A percentile compares a stretch with the other conserved stretches of the same genome.
These are phyloP conservation scores for Asobara japonica DNA, from an alignment of 1,140 invertebrate species.

Conservation along the genomic window DNA sequence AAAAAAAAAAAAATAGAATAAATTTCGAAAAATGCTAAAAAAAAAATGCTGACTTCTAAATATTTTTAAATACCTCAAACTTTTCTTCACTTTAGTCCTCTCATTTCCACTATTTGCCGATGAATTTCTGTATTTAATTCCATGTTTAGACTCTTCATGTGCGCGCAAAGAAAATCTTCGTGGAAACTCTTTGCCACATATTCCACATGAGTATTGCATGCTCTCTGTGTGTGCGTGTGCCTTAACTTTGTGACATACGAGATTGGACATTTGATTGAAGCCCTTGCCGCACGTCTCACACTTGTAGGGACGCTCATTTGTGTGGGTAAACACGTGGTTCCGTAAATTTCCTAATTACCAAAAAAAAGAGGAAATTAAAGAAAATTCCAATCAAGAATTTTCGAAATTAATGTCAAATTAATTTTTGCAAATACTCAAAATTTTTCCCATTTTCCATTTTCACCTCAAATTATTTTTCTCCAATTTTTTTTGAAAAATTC, in stretches of 20 bases:
- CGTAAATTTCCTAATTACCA: slow-evolving; percentile 71
- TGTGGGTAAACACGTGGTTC: slow-evolving; percentile 80
- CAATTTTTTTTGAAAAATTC: not conserved
- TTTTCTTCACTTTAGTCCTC: slow-evolving; percentile 45
- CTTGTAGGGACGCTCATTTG: slow-evolving; percentile 82
- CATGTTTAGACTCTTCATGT: slow-evolving; percentile 71
- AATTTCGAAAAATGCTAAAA: too few relatives aligned
- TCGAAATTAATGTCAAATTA: too few relatives aligned
- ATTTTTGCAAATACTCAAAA: too few relatives aligned
- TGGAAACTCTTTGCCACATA: slow-evolving; percentile 69
- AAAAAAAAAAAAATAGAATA: too few relatives aligned
- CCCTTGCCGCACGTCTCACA: slow-evolving; percentile 81
- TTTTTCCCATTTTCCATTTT: too few relatives aligned
- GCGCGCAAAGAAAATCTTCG: slow-evolving; percentile 67
- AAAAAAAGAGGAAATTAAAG: slow-evolving; percentile 21
- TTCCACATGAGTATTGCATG: slow-evolving; percentile 68
- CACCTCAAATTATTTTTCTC: too few relatives aligned
- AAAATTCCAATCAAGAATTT: slow-evolving; percentile 30
- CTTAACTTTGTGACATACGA: slow-evolving; percentile 80
- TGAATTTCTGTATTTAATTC: slow-evolving; percentile 63
- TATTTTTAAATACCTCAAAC: too few relatives aligned
- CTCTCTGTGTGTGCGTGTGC: slow-evolving; percentile 70
- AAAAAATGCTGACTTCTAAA: too few relatives aligned
- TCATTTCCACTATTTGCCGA: slow-evolving; percentile 19
- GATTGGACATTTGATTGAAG: slow-evolving; percentile 86